Evolutionary conservation across 1,140 invertebrate genomes (phyloP), one percentile per base, ranked within the genome.

Genomic region (Drosophila persimilis): DNA sequence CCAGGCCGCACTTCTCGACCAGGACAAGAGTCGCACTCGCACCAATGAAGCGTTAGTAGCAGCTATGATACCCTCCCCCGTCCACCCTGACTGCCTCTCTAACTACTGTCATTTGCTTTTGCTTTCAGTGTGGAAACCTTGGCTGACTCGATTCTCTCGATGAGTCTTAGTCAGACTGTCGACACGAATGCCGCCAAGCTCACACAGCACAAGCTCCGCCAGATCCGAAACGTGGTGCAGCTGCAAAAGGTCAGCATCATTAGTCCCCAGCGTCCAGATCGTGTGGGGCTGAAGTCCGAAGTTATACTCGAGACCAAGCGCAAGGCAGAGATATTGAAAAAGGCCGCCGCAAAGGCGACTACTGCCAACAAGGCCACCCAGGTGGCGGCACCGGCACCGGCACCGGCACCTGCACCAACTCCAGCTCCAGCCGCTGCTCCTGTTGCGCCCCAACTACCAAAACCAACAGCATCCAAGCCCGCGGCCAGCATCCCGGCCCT

Each of bases 221-320:
- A 63, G 20, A 77, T 91, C 2, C 61, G 90, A 0, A 54, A 89
- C 5, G 44, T 76, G 13, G 55, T 73, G 11, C 57, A 81, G 9
- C 64, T 73, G 41, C 73, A 74, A 11, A 88, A 90, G 39, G 66
- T 91, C n/a, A 59, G 56, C 8, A 71, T 70, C 0, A 91, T 91
- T 8, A 84, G 81, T 64, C 90, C 91, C 3, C 85, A 90, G 59
- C 72, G 91, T 26, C 91, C 91, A 2, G 75, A 91, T 74, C 81
- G 90, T 24, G 67, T 90, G 2, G 90, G 86, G 2, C 62, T 91
- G 0, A 90, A 90, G 20, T 91, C 91, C 0, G 91, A 91, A 56
- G 88, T 91, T 1, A 85, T 91, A 13, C 61, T 91, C 17, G 90
- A 91, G 58, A 84, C 84, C 3, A 90, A 83, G 35, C 60, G 72